Evolutionary conservation across 2,888 invertebrate genomes (phyloP).

Genomic region (Malacosoma neustria): DNA sequence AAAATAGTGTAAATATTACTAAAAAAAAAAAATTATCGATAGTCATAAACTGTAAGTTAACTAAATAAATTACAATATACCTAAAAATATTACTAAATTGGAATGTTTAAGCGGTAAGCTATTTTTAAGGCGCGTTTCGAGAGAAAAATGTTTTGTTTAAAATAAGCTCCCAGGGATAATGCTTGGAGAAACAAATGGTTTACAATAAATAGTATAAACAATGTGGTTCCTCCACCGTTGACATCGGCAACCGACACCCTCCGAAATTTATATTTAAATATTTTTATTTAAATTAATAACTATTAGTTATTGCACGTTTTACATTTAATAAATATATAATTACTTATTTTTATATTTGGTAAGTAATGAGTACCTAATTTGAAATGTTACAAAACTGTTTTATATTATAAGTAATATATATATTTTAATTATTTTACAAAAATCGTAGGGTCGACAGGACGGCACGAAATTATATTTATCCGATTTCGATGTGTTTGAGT

Average conservation of each 20-base stretch:
- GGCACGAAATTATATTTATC: conserved; percentile 72
- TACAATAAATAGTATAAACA: conserved; percentile 66
- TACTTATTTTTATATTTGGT: conserved; percentile 72
- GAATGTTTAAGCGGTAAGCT: not conserved
- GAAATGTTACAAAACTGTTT: conserved; percentile 73
- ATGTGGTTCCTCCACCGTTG: conserved; percentile 21
- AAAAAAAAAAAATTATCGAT: too few species aligned
- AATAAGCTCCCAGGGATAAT: conserved; percentile 19
- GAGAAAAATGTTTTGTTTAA: conserved; percentile 22
- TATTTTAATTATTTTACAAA: conserved; percentile 66
- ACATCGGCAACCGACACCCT: conserved; percentile 49
- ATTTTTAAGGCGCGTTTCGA: conserved; percentile 10
- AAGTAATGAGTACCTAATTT: conserved; percentile 71
- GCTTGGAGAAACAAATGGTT: conserved; percentile 51
- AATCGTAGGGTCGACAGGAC: conserved; percentile 75
- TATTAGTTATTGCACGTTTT: conserved; percentile 76
- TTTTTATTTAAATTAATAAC: conserved; percentile 70
- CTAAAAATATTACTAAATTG: conserved; percentile 2
- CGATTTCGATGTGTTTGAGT: conserved; percentile 70
- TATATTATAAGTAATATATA: conserved; percentile 54
- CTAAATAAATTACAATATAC: not conserved
- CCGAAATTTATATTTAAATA: conserved; percentile 59
- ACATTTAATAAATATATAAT: conserved; percentile 75
- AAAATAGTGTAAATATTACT: too few species aligned
- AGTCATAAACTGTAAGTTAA: not conserved